Evolutionary conservation across 1,140 invertebrate species (phyloP).

Genomic region (Elysia chlorotica): DNA sequence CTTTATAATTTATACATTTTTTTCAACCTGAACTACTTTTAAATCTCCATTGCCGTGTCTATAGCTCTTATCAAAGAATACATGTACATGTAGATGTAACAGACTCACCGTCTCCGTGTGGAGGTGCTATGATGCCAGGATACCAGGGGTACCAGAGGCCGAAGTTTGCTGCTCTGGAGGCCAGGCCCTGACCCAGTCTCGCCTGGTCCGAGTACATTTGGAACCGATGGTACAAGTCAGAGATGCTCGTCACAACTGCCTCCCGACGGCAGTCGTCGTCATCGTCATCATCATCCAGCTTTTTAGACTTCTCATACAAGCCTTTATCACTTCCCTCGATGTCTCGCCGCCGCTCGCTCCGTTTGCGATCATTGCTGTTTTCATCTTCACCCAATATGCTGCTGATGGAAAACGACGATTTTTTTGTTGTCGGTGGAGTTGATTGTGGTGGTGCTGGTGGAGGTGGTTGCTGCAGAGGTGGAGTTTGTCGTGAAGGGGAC

Average conservation of each 20-base stretch:
- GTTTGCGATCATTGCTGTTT: background rate
- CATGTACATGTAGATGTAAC: too few species aligned
- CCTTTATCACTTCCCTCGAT: too few species aligned
- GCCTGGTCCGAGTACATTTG: constrained; percentile 21
- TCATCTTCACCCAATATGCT: constrained; percentile 23
- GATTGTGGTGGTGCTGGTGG: background rate
- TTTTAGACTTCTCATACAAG: too few species aligned
- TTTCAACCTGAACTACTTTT: too few species aligned
- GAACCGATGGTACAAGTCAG: constrained; percentile 20
- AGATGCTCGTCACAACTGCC: constrained; percentile 23
- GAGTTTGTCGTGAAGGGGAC: background rate
- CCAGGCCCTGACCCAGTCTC: constrained; percentile 11
- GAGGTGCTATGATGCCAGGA: constrained; percentile 10
- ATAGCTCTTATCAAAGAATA: too few species aligned
- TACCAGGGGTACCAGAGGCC: constrained; percentile 27
- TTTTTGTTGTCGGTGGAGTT: background rate
- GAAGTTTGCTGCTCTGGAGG: constrained; percentile 19
- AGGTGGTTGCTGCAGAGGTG: background rate
- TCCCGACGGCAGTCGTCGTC: background rate
- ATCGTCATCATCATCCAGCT: background rate
- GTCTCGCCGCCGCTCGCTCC: background rate
- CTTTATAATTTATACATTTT: too few species aligned
- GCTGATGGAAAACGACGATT: constrained; percentile 23
- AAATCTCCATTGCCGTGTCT: too few species aligned
- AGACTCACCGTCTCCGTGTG: constrained; percentile 13